Conservation (phyloP, 2,888 invertebrate genomes). For the Tenthredo livida region DNA sequence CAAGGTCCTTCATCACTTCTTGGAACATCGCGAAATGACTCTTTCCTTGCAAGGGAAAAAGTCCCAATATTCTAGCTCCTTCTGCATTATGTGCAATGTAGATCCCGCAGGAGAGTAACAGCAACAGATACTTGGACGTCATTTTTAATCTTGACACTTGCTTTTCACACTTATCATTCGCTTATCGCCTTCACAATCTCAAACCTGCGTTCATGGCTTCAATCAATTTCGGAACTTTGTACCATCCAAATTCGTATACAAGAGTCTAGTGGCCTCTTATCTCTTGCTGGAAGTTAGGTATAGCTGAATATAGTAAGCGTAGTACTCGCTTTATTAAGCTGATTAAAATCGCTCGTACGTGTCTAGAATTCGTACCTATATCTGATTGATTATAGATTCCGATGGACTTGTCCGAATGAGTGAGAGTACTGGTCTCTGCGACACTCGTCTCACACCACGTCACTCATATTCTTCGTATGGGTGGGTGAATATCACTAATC, state of each 20-base stretch:
- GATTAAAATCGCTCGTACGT: not conserved
- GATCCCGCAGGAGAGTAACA: not conserved
- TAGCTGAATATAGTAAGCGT: not conserved
- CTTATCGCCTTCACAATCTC: not conserved
- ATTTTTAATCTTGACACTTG: not conserved
- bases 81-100: not conserved
- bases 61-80: constrained; percentile 54
- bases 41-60: constrained; percentile 54
- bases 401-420: not conserved
- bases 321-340: not conserved
- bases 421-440: not conserved
- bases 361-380: not conserved
- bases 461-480: not conserved
- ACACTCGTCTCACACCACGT: not conserved
- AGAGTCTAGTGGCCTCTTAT: not conserved
- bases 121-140: not conserved
- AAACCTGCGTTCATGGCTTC: not conserved
- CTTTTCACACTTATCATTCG: not conserved
- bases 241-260: not conserved
- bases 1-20: constrained; percentile 64
- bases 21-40: constrained; percentile 55
- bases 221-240: not conserved
- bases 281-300: not conserved
- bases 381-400: not conserved
- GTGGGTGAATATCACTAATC: not conserved